Evolutionary conservation across 2,797 vertebrate genomes (phyloP).

Genomic region (Adelosebastes latens): DNA sequence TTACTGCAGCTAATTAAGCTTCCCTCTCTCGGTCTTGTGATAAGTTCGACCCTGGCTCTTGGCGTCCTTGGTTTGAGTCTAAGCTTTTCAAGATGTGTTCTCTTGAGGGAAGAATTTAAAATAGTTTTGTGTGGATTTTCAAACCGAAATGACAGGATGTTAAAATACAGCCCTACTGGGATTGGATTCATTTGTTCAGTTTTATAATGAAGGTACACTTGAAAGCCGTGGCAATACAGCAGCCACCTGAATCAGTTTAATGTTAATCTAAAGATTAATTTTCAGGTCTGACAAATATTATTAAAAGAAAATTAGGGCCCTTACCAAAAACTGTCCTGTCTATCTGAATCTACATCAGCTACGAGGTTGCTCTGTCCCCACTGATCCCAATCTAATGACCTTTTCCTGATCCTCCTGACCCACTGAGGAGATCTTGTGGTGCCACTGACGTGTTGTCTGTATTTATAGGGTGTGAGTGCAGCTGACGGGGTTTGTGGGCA

Average conservation of each 20-base stretch:
- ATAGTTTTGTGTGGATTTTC: constrained; percentile 39
- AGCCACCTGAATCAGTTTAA: neutral
- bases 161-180: constrained; percentile 23
- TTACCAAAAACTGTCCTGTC: neutral
- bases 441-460: constrained; percentile 49
- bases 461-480: constrained; percentile 74
- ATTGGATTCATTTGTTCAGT: constrained; percentile 36
- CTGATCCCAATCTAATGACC: constrained; percentile 8
- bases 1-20: constrained; percentile 74
- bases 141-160: constrained; percentile 21
- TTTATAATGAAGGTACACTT: constrained; percentile 18
- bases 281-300: neutral
- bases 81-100: constrained; percentile 41
- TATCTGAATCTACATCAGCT: neutral
- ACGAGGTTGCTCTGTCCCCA: neutral
- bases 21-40: constrained; percentile 32
- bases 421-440: constrained; percentile 27
- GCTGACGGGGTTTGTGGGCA: constrained; percentile 54
- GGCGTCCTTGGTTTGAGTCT: constrained; percentile 17
- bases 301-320: neutral
- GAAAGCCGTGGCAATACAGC: constrained; percentile 8
- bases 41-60: constrained; percentile 45
- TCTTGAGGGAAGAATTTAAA: constrained; percentile 38
- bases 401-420: constrained; percentile 38
- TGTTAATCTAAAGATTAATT: constrained; percentile 10